Evolutionary conservation across 2,113 vertebrate genomes (phyloP), one percentile per base, ranked within the genome.

Genomic region (Phaethon lepturus): DNA sequence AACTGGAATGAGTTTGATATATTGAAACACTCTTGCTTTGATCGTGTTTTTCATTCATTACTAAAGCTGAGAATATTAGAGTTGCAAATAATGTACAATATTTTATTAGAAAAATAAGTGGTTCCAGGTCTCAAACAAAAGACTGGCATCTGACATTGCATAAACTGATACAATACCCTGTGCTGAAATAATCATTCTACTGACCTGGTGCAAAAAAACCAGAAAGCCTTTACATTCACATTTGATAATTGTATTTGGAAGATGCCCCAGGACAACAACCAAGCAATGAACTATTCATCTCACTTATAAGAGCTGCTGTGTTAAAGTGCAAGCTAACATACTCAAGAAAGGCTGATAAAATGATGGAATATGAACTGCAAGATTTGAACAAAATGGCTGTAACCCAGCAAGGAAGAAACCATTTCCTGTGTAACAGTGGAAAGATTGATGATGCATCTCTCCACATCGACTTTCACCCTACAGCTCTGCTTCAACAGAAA

Each of bases 191-290:
- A 91, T 67, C 9, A 50, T 80, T 67, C 79, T 67, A n/a, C 1
- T 2, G 55, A 78, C 7, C 14, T 40, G 10, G 7, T 82, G 72
- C 33, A 76, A 52, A 26, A 68, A 71, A 88, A 78, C 59, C 12
- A 87, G 10, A 90, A 95, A 94, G 69, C 81, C 53, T 82, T 87
- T 93, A 63, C 47, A 73, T 81, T 91, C 82, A 83, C 77, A 50
- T 95, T 92, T 95, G 77, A 83, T 96, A 95, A 97, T 95, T 94
- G 67, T 86, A 88, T 90, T 94, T 94, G 78, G 82, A 97, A 96
- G 49, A 93, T 76, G 93, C 87, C 92, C 64, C 91, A 94, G 90
- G 92, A 95, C 59, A 94, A 78, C 40, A 71, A 89, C 38, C 42
- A 88, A 89, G 93, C n/a, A 74, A 20, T 79, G 68, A 95, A 75